A percentile compares a stretch with the other conserved stretches of the same genome.
These are phyloP conservation scores for Etheostoma perlongum DNA, from an alignment of 2,797 vertebrate species.

Conservation along the genomic window DNA sequence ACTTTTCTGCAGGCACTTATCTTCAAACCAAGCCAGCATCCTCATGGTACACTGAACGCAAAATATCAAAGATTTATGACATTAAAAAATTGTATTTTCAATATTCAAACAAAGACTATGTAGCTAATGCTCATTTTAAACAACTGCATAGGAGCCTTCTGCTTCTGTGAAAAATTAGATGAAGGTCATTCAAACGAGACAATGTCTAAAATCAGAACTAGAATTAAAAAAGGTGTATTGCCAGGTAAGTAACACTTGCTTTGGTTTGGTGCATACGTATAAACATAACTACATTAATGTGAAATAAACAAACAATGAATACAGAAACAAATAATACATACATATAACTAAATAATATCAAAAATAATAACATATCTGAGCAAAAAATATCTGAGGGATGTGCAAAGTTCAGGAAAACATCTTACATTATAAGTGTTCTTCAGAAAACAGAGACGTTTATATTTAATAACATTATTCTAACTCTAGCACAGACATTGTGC, in stretches of 20 bases:
- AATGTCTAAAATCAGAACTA: background rate
- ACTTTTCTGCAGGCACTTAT: conserved; percentile 25
- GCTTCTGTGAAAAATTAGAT: background rate
- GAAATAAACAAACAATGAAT: too few species aligned
- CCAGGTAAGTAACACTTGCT: too few species aligned
- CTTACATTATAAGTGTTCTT: too few species aligned
- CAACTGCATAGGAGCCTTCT: background rate
- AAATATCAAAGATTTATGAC: conserved; percentile 7
- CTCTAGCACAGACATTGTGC: conserved; percentile 13
- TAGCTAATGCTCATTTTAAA: background rate
- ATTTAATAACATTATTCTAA: background rate
- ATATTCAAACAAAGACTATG: conserved; percentile 7
- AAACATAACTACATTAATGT: too few species aligned
- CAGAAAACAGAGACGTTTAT: background rate
- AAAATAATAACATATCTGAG: too few species aligned
- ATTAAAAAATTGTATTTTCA: conserved; percentile 20
- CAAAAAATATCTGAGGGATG: too few species aligned
- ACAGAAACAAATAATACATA: too few species aligned
- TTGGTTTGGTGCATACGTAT: too few species aligned
- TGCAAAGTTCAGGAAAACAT: too few species aligned
- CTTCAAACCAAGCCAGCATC: conserved; percentile 21
- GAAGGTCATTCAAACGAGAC: background rate
- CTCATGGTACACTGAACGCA: conserved; percentile 1
- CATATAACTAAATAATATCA: too few species aligned
- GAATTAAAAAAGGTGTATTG: too few species aligned